phyloP scores from a whole-genome alignment of 2,113 vertebrate species.

The Orycteropus afer region DNA sequence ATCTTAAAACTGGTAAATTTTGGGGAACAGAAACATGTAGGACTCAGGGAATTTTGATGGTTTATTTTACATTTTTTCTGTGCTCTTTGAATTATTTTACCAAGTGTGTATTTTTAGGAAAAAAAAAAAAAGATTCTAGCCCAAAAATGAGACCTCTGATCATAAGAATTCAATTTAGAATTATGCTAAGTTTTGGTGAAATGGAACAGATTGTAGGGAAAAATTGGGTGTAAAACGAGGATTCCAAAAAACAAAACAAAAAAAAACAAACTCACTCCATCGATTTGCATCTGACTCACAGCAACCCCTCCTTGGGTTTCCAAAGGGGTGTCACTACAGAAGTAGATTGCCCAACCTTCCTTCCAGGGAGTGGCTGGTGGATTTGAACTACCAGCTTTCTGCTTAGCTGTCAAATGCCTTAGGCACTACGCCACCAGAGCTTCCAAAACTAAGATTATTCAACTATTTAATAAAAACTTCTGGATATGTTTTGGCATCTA shows the following conservation, averaged over 20 bases:
- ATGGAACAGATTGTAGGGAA: background rate
- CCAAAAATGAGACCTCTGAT: background rate
- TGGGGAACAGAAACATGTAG: background rate
- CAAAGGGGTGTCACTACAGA: too few relatives aligned
- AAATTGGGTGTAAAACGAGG: background rate
- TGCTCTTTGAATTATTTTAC: background rate
- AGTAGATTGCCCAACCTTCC: too few relatives aligned
- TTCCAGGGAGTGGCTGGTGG: too few relatives aligned
- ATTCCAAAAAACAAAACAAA: too few relatives aligned
- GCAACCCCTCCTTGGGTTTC: too few relatives aligned
- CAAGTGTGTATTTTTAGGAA: background rate
- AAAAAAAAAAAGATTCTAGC: background rate
- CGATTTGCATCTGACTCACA: too few relatives aligned
- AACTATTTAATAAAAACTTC: background rate
- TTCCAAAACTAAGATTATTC: background rate
- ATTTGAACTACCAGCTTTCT: too few relatives aligned
- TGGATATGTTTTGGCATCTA: background rate
- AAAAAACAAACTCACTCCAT: too few relatives aligned
- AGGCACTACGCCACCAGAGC: too few relatives aligned
- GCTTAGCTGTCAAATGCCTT: too few relatives aligned
- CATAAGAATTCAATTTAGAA: conserved; percentile 13
- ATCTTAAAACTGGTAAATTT: background rate
- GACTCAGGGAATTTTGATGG: background rate
- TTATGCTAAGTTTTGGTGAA: background rate
- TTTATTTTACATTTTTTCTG: background rate